Base-by-base conservation (phyloP, 2,113 vertebrate genomes). In the Willisornis vidua region DNA sequence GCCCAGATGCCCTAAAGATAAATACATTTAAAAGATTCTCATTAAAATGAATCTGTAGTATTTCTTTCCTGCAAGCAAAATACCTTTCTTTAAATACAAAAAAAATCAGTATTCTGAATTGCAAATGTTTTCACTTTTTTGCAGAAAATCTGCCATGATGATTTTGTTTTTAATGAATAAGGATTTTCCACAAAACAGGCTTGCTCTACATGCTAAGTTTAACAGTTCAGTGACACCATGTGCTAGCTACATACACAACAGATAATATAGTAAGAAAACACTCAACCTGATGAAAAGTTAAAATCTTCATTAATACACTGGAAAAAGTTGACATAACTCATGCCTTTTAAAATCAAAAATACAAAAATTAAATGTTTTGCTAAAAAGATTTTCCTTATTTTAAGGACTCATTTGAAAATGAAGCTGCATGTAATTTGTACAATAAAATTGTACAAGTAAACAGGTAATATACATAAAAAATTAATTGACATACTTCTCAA, bases 231-330 rank as follows among this genome's bases (percentile, higher is more conserved):
- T 99, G 98, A 99, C 99, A 99, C 98, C 98, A 98, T 98, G 97
- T 98, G 98, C 99, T 98, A 99, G 98, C 98, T 99, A 99, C 98
- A 97, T 98, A 99, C 98, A 98, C 98, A 98, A 98, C 98, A 98
- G 97, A 98, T 98, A 98, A 98, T 98, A 98, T 97, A 98, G 98
- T 98, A 99, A 99, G 98, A 98, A 99, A 99, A 98, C 98, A 99
- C 98, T 98, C 98, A 98, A 98, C 98, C 98, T 98, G 98, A 99
- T 98, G 98, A 99, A 98, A 99, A 99, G 98, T 99, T 99, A 99
- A 98, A 99, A 99, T 99, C 98, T 99, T 99, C 99, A 99, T 99
- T 99, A 99, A 99, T 99, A 99, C 99, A 99, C 98, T 99, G 99
- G 96, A 99, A 99, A 98, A 99, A 99, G 98, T 98, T 98, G 99